These are phyloP conservation scores for Drosophila quadrilineata DNA, from an alignment of 1,140 invertebrate genomes.

Conservation along the genomic window DNA sequence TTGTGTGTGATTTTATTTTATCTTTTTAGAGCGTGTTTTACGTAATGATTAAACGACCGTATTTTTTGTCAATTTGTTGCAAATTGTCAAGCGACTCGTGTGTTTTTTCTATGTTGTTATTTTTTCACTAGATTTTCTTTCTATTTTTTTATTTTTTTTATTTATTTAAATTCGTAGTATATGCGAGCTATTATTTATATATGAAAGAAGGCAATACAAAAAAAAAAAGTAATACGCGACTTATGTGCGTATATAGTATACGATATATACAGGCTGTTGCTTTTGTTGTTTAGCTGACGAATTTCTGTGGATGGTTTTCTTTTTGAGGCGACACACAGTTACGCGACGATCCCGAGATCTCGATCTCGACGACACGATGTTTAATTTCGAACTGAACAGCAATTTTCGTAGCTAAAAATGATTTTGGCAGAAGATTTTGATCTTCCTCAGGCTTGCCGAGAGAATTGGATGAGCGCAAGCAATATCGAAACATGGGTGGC, in stretches of 20 bases:
- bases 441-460: constrained; percentile 38
- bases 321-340: constrained; percentile 35
- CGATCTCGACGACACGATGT: constrained; percentile 65
- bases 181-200: constrained; percentile 74
- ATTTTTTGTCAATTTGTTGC: constrained; percentile 78
- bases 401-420: constrained; percentile 68
- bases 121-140: no score
- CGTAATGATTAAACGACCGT: constrained; percentile 76
- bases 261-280: constrained; percentile 54
- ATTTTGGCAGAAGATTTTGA: constrained; percentile 58
- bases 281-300: constrained; percentile 36
- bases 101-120: no score
- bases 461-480: constrained; percentile 26
- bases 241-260: constrained; percentile 45
- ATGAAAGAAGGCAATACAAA: no score
- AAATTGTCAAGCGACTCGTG: constrained; percentile 56
- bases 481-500: constrained; percentile 16
- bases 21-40: constrained; percentile 50
- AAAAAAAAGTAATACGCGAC: constrained; percentile 32
- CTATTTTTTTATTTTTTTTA: constrained; percentile 26
- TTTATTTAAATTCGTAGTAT: constrained; percentile 52
- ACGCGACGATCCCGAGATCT: no score
- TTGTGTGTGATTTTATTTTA: constrained; percentile 4
- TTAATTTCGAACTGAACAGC: constrained; percentile 74
- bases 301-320: constrained; percentile 23